Evolutionary conservation across 2,797 vertebrate genomes (phyloP).

Genomic region (Bradypus variegatus): DNA sequence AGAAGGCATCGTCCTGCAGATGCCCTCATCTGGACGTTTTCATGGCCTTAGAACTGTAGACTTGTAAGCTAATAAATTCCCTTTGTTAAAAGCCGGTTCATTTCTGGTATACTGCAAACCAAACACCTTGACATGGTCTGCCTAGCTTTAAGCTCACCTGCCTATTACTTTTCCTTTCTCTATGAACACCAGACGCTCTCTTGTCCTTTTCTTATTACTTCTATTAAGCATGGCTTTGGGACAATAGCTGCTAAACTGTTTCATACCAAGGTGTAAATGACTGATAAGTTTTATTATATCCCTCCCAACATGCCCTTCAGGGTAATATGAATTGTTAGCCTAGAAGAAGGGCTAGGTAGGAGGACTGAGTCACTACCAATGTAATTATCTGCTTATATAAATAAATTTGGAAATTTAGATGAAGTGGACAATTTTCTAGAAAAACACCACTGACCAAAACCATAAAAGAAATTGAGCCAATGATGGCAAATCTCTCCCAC

Average conservation of each 20-base stretch:
- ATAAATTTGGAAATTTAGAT: background rate
- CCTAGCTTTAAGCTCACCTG: background rate
- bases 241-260: background rate
- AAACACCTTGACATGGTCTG: accelerated
- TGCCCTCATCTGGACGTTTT: too few species aligned
- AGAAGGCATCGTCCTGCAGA: too few species aligned
- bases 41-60: too few species aligned
- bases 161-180: background rate
- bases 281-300: background rate
- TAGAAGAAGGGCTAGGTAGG: background rate
- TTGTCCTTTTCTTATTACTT: background rate
- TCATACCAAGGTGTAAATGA: background rate
- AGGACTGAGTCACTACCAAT: background rate
- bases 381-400: background rate
- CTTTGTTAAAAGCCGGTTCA: too few species aligned
- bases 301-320: background rate
- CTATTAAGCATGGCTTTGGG: background rate
- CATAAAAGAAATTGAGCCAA: background rate
- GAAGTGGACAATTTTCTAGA: background rate
- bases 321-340: background rate
- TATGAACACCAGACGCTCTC: too few species aligned
- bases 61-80: too few species aligned
- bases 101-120: too few species aligned
- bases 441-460: background rate
- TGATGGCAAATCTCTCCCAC: background rate